Conservation (phyloP, 1,140 invertebrate species). For the Ceratitis capitata region DNA sequence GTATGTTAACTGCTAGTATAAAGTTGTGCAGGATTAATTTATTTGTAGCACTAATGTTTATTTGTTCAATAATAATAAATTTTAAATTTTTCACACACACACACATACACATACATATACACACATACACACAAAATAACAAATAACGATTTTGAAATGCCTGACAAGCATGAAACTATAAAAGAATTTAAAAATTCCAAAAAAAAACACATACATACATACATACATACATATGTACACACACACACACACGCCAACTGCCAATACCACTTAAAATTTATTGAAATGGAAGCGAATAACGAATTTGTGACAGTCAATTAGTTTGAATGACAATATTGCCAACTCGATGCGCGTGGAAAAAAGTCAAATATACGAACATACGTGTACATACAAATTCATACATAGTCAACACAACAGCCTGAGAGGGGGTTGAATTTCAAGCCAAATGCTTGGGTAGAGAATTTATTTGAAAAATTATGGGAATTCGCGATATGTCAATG, state of each 20-base stretch:
- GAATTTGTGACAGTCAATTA: constrained; percentile 24
- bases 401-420: not conserved
- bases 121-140: too few relatives aligned
- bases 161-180: constrained; percentile 11
- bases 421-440: too few relatives aligned
- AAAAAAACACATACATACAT: too few relatives aligned
- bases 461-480: not conserved
- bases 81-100: not conserved
- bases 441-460: not conserved
- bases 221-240: too few relatives aligned
- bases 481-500: not conserved
- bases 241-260: not conserved
- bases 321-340: constrained; percentile 14
- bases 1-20: too few relatives aligned
- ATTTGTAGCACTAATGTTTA: not conserved
- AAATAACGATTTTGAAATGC: not conserved
- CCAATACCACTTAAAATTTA: not conserved
- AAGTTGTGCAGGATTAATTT: not conserved
- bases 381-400: not conserved
- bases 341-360: not conserved
- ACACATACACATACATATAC: too few relatives aligned
- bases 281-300: not conserved
- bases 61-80: constrained; percentile 14
- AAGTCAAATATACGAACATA: not conserved
- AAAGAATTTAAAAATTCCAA: constrained; percentile 2